These are phyloP conservation scores for Torymus texanus DNA, from an alignment of 2,888 invertebrate species.

Conservation along the genomic window DNA sequence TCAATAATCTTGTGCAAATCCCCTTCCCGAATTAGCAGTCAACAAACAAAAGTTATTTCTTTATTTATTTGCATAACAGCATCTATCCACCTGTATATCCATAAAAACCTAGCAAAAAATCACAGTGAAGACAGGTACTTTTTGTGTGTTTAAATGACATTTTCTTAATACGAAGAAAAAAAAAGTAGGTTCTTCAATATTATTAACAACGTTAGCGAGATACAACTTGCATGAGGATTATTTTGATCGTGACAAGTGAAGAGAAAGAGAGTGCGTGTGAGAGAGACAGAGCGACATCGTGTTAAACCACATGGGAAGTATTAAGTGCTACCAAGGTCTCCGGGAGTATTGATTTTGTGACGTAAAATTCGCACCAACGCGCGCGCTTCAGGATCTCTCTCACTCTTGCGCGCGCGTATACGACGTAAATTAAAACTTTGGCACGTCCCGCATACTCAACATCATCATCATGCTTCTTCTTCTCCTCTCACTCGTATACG, in stretches of 20 bases:
- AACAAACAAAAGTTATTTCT: conserved; percentile 24
- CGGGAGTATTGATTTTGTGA: conserved; percentile 63
- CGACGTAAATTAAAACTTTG: no score
- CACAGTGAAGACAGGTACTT: conserved; percentile 20
- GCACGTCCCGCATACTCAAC: no score
- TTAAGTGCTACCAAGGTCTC: conserved; percentile 56
- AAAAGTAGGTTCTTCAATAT: background rate
- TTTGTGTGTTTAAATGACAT: background rate
- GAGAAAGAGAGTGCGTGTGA: no score
- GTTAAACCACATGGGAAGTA: conserved; percentile 15
- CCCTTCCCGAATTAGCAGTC: conserved; percentile 33
- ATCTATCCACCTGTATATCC: conserved; percentile 39
- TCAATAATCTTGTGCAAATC: conserved; percentile 43
- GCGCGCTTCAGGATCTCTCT: background rate
- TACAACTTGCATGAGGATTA: background rate
- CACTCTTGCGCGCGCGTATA: no score
- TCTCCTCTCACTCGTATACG: background rate
- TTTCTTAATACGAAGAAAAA: background rate
- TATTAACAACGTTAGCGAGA: no score
- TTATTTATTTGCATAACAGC: conserved; percentile 16
- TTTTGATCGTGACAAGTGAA: background rate
- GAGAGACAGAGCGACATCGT: background rate
- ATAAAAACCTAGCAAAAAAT: conserved; percentile 46
- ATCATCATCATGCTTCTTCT: background rate
- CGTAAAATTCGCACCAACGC: conserved; percentile 51